These are phyloP conservation scores for Catocala fraxini DNA, from an alignment of 2,888 invertebrate genomes.

Conservation along the genomic window DNA sequence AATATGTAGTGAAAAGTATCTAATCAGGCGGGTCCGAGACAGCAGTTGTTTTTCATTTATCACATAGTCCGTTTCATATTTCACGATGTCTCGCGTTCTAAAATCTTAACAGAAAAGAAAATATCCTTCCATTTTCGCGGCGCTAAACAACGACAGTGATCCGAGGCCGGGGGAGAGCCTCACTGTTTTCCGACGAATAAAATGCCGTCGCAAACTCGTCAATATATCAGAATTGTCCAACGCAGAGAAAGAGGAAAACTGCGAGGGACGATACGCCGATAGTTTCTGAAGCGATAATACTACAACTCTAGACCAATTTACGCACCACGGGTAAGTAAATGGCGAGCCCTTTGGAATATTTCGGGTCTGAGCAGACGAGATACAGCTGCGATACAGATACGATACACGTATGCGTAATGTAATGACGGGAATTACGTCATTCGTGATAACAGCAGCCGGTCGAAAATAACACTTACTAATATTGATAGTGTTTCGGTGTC, in stretches of 20 bases:
- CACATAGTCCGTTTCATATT: slow-evolving; percentile 58
- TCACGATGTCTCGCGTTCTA: slow-evolving; percentile 55
- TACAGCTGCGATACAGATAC: slow-evolving; percentile 35
- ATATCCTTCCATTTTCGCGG: slow-evolving; percentile 55
- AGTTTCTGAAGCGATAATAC: slow-evolving; percentile 65
- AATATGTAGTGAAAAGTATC: slow-evolving; percentile 31
- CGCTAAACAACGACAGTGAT: slow-evolving; percentile 58
- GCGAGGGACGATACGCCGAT: slow-evolving; percentile 55
- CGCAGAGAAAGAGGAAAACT: slow-evolving; percentile 50
- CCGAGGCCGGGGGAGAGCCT: slow-evolving; percentile 39
- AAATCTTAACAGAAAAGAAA: slow-evolving; percentile 56
- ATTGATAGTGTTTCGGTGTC: slow-evolving; percentile 6
- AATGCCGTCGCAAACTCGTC: slow-evolving; percentile 65
- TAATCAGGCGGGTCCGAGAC: slow-evolving; percentile 51
- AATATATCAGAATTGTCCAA: slow-evolving; percentile 69
- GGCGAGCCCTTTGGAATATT: slow-evolving; percentile 51
- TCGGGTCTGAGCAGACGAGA: slow-evolving; percentile 48
- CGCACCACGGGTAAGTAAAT: slow-evolving; percentile 61
- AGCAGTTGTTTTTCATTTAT: slow-evolving; percentile 55
- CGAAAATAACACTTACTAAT: background rate
- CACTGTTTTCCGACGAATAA: slow-evolving; percentile 58
- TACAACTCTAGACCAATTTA: slow-evolving; percentile 63
- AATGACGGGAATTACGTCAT: slow-evolving; percentile 38
- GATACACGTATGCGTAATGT: slow-evolving; percentile 29
- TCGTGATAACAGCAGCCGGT: slow-evolving; percentile 31